Conservation (phyloP, 1,140 invertebrate genomes). For the Varroa destructor region DNA sequence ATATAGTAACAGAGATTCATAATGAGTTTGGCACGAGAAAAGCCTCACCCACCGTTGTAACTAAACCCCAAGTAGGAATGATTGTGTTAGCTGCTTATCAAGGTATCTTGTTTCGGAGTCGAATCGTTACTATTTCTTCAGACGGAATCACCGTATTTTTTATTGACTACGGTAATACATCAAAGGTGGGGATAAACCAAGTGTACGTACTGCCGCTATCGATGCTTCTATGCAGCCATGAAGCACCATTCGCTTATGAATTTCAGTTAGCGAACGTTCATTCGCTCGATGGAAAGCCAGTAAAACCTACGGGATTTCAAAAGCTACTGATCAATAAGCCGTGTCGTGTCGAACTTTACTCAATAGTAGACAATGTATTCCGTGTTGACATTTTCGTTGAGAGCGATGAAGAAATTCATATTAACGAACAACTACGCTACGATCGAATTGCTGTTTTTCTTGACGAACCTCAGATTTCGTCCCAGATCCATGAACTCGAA, state of each 20-base stretch:
- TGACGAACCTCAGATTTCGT: neutral
- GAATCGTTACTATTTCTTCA: neutral
- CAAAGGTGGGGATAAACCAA: conserved; percentile 34
- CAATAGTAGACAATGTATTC: neutral
- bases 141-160: conserved; percentile 47
- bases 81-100: neutral
- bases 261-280: neutral
- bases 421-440: conserved; percentile 5
- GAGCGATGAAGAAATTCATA: neutral
- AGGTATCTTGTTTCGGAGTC: neutral
- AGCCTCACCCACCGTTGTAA: neutral
- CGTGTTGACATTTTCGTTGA: conserved; percentile 4
- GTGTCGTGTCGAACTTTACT: conserved; percentile 10
- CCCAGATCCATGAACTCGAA: neutral
- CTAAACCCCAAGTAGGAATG: neutral
- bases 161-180: conserved; percentile 61
- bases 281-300: neutral
- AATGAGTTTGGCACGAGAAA: neutral
- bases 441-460: neutral
- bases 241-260: conserved; percentile 22
- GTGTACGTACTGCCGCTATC: neutral
- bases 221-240: conserved; percentile 1
- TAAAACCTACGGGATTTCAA: neutral
- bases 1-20: neutral
- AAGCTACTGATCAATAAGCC: neutral